Percentiles rank a stretch among this genome's conserved stretches.
Conservation (phyloP, 2,113 vertebrate species). For the Nettapus auritus region DNA sequence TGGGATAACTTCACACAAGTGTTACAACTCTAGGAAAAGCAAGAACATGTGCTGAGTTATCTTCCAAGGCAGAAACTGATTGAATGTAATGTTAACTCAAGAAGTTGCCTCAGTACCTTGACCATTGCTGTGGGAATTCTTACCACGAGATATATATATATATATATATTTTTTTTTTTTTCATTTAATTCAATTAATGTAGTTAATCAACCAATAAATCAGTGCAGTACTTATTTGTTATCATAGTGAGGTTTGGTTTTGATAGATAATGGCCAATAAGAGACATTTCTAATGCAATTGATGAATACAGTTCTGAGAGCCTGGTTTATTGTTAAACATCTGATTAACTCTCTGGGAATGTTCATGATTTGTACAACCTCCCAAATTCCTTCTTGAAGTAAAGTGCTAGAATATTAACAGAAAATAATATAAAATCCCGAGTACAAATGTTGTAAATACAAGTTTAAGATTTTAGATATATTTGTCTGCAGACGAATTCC, state of each 20-base stretch:
- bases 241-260: neutral
- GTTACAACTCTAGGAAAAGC: constrained; percentile 9
- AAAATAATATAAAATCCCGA: neutral
- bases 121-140: neutral
- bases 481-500: neutral
- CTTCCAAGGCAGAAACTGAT: constrained; percentile 16
- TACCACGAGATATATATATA: neutral
- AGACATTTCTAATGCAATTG: neutral
- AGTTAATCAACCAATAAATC: neutral
- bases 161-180: too few species aligned
- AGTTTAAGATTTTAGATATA: neutral
- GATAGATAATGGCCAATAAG: neutral
- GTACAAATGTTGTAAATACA: neutral
- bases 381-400: neutral
- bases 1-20: neutral
- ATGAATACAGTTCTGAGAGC: neutral
- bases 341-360: neutral
- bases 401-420: neutral
- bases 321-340: neutral
- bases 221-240: neutral
- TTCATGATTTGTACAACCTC: neutral
- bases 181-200: neutral
- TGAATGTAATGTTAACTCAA: neutral
- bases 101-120: neutral
- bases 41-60: neutral